phyloP scores from a whole-genome alignment of 2,888 invertebrate species.

The Brenthis daphne region DNA sequence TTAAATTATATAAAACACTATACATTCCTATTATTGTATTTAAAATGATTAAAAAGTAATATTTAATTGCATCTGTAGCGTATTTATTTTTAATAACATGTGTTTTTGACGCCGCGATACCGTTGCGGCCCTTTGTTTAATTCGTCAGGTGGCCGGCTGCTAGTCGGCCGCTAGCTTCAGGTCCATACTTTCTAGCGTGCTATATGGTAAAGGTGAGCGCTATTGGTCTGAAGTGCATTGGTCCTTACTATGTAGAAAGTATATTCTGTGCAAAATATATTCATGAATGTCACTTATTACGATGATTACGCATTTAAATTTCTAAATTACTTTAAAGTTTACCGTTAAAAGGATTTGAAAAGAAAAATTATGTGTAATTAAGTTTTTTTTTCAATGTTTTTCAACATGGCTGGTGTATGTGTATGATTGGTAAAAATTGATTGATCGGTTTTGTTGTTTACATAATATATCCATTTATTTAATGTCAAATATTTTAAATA shows the following conservation, averaged over 20 bases:
- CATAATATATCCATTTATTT: background rate
- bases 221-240: slow-evolving; percentile 12
- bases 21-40: no score
- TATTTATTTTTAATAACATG: no score
- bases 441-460: slow-evolving; percentile 2
- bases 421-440: slow-evolving; percentile 7
- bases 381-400: background rate
- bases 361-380: slow-evolving; percentile 7
- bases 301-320: background rate
- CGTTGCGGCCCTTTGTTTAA: no score
- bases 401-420: slow-evolving; percentile 7
- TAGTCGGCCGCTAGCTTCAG: no score
- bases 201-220: slow-evolving; percentile 27
- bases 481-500: no score
- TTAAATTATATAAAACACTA: no score
- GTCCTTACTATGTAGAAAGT: slow-evolving; percentile 1
- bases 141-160: no score
- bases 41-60: no score
- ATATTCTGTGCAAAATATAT: background rate
- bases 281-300: background rate
- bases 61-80: no score
- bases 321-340: background rate
- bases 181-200: slow-evolving; percentile 33
- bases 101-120: no score
- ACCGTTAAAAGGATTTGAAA: slow-evolving; percentile 1